Evolutionary conservation across 2,797 vertebrate species (phyloP), one percentile per base, ranked within the genome.

Genomic region (Melanotaenia boesemani): DNA sequence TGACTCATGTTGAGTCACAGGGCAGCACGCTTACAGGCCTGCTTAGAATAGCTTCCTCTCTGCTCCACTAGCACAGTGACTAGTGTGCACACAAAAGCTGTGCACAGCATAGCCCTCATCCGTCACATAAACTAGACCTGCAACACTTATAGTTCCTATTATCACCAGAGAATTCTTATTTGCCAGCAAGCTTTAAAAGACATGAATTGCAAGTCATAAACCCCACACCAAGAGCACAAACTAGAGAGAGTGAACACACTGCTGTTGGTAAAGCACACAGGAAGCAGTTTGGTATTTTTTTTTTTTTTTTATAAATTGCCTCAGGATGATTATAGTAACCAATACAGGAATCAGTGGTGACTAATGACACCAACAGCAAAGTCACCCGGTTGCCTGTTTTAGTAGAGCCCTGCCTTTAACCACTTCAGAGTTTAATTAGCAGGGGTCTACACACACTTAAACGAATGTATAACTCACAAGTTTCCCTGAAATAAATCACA

Each of bases 1-100:
- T 86, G 90, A 90, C 86, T 92, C 81, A 86, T 72, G 79, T 89
- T 92, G 90, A 89, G 84, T 92, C 90, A 91, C 76, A 71, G 79
- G 63, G 85, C 76, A 83, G 83, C 76, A 67, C 2, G 72, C 89
- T 91, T 63, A 72, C 63, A 89, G 88, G 86, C 87, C 87, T 90
- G 84, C 91, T 88, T 37, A 92, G 88, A 93, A 90, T 93, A 91
- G 88, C 88, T 50, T 74, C 59, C 67, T 77, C 74, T 90, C 81
- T 86, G 80, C 86, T 87, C 86, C 79, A 84, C 86, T 88, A 86
- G 89, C 81, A 87, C 84, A 83, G 77, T 80, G 70, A 85, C 83
- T 76, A 63, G 72, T 78, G 41, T 75, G 74, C 76, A 37, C 74
- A 65, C 54, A 77, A 32, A 75, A 58, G 75, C 10, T 48, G 15